Base-by-base conservation (phyloP, 2,888 invertebrate genomes). In the Eucera pruinosa region DNA sequence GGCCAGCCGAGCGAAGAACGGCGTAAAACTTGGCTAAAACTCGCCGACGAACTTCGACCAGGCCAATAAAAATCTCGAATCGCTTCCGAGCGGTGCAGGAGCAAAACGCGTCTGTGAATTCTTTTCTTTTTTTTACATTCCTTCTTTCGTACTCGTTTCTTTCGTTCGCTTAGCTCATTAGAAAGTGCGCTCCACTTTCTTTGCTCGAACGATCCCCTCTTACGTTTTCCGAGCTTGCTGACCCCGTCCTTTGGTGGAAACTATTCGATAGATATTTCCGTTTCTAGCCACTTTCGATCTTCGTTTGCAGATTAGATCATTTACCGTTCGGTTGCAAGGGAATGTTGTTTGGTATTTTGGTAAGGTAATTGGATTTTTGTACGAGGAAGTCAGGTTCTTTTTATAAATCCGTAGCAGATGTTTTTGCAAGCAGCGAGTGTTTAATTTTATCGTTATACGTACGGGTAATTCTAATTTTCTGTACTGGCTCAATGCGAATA, bases 21-120 rank as follows among this genome's bases (percentile, higher is more conserved):
- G 48, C 73, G 65, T 78, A 79, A 79, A 79, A 78, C 79, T 78
- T 65, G 57, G 62, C 62, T 57, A 41, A 78, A 78, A 78, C 67
- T 77, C 62, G 52, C 25, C 67, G 68, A 9, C 67, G 68, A 78
- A 72, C 58, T 73, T 66, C 64, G 68, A 55, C 79, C 64, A 20
- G 36, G 62, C 57, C 64, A 61, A 78, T 78, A 79, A 79, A 79
- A 79, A 78, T 79, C 73, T 68, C 58, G 64, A 61, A 79, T 73
- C 65, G 61, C 48, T 70, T 69, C 78, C 62, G 70, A 62, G 67
- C 57, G 54, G 27, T 43, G 48, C 20, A 3, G 39, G 4, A 1
- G 52, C 36, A 2, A 65, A 58, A 65, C 75, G 75, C 45, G 75
- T 75, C 75, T 60, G 75, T 45, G 57, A 54, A 65, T 55, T 74